These are phyloP conservation scores for Bedellia somnulentella DNA, from an alignment of 2,888 invertebrate species.

Conservation along the genomic window DNA sequence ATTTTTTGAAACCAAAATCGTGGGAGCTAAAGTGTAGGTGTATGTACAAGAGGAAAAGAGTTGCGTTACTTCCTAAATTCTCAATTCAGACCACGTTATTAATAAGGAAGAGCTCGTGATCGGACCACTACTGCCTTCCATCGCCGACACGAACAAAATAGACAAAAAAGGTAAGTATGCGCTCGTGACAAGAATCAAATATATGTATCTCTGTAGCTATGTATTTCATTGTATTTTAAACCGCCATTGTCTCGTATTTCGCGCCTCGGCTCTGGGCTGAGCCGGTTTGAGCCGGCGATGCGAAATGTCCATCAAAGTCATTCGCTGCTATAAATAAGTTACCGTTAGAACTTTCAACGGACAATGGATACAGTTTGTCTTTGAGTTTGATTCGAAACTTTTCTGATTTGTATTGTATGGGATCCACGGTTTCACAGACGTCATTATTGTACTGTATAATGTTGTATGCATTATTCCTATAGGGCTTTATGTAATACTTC, in stretches of 20 bases:
- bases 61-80: constrained; percentile 19
- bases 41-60: constrained; percentile 3
- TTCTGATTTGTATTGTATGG: too few relatives aligned
- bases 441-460: too few relatives aligned
- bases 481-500: too few relatives aligned
- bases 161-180: constrained; percentile 48
- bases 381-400: too few relatives aligned
- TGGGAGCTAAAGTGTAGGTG: constrained; percentile 8
- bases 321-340: constrained; percentile 18
- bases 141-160: constrained; percentile 35
- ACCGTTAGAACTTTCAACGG: constrained; percentile 2
- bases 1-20: too few relatives aligned
- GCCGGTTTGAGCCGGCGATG: constrained; percentile 14
- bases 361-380: too few relatives aligned
- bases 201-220: constrained; percentile 40
- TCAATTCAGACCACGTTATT: constrained; percentile 48
- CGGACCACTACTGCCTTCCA: constrained; percentile 16
- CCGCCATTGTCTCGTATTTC: constrained; percentile 53
- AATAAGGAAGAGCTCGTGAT: constrained; percentile 42
- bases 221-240: constrained; percentile 57
- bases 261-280: constrained; percentile 26
- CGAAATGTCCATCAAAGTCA: constrained; percentile 20
- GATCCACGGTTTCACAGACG: too few relatives aligned
- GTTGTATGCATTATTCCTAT: too few relatives aligned
- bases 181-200: constrained; percentile 57